Evolutionary conservation across 30 jellyfish, hydroid and myxozoan genomes (phyloP).

Genomic region (Pelagia noctiluca): DNA sequence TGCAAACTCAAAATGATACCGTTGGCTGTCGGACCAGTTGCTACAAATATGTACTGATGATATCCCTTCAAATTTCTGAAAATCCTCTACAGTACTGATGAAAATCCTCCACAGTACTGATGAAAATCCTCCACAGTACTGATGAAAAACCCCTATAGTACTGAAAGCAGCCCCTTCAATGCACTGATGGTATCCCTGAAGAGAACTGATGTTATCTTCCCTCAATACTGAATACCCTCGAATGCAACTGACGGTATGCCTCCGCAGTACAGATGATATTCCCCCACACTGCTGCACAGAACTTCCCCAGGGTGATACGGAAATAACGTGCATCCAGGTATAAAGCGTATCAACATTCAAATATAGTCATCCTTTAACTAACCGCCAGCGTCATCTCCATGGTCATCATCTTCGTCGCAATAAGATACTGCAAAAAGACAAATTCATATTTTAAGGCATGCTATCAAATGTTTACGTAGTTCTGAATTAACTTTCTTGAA

Average conservation of each 20-base stretch:
- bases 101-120: neutral
- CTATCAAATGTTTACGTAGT: too few species aligned
- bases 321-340: neutral
- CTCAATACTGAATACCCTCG: too few species aligned
- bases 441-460: too few species aligned
- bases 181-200: neutral
- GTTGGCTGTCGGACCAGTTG: neutral
- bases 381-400: constrained; percentile 41
- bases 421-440: constrained; percentile 16
- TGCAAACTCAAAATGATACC: neutral
- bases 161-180: too few species aligned
- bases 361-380: neutral
- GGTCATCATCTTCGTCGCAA: constrained; percentile 75
- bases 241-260: neutral
- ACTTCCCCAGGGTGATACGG: too few species aligned
- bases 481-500: too few species aligned
- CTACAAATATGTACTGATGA: neutral
- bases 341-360: neutral
- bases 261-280: neutral
- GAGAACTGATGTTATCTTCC: neutral
- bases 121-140: neutral
- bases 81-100: neutral
- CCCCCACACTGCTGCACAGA: too few species aligned
- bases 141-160: too few species aligned
- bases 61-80: neutral